phyloP scores from a whole-genome alignment of 2,113 vertebrate species.

The Baryphthengus martii region DNA sequence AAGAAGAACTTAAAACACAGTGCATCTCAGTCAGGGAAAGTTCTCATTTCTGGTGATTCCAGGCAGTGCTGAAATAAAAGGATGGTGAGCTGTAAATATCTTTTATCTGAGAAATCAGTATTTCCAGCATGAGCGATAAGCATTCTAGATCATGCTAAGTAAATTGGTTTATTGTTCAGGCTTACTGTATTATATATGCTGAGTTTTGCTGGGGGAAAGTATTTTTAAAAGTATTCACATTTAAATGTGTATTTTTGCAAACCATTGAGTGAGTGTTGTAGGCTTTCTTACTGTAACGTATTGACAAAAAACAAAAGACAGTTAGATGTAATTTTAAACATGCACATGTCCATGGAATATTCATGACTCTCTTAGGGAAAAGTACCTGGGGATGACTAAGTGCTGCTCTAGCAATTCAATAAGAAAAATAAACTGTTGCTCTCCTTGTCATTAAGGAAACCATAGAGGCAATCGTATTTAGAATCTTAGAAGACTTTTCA shows the following conservation, averaged over 20 bases:
- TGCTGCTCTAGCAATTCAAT: neutral
- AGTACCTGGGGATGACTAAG: neutral
- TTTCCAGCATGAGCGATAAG: neutral
- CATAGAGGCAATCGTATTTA: neutral
- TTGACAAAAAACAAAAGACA: neutral
- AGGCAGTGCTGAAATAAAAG: neutral
- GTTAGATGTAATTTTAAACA: neutral
- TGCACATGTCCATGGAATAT: neutral
- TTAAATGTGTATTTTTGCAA: neutral
- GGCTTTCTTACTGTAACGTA: neutral
- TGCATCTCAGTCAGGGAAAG: neutral
- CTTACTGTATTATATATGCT: neutral
- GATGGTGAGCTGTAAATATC: neutral
- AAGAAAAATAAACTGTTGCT: neutral
- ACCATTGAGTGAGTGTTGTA: neutral
- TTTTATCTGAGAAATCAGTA: neutral
- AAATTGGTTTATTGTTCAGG: neutral
- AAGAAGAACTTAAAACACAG: neutral
- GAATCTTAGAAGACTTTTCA: neutral
- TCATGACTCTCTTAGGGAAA: neutral
- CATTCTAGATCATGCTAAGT: neutral
- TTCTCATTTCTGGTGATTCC: neutral
- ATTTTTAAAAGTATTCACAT: neutral
- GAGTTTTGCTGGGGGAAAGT: neutral
- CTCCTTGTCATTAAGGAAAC: neutral